Evolutionary conservation across 2,797 vertebrate genomes (phyloP).

Genomic region (Megalops cyprinoides): DNA sequence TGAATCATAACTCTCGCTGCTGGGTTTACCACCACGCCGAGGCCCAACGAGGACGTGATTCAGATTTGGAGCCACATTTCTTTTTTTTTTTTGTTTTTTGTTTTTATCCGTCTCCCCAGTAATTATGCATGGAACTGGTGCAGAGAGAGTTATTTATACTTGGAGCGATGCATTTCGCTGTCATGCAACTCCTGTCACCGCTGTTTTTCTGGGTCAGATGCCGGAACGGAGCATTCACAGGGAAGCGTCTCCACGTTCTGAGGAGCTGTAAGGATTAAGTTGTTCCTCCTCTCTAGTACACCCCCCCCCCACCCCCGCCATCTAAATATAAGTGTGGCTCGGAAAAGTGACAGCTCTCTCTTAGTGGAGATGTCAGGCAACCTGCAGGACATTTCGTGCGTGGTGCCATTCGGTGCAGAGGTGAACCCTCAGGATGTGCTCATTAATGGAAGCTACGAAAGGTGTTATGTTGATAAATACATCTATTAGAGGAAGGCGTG

Average conservation of each 20-base stretch:
- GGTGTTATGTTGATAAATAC: neutral
- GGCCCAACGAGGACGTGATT: neutral
- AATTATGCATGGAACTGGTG: constrained; percentile 74
- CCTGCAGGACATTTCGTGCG: constrained; percentile 47
- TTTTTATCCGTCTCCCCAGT: constrained; percentile 45
- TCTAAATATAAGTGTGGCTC: constrained; percentile 67
- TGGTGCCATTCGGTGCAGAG: constrained; percentile 37
- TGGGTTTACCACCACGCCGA: neutral
- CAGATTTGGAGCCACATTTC: neutral
- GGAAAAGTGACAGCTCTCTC: constrained; percentile 42
- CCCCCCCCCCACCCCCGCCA: no score
- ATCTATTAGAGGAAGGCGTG: neutral
- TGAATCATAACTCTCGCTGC: neutral
- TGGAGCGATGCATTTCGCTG: constrained; percentile 62
- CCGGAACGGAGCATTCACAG: constrained; percentile 44
- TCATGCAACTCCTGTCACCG: constrained; percentile 55
- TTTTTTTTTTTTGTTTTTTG: neutral
- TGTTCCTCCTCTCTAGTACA: constrained; percentile 62
- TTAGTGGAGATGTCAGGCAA: constrained; percentile 62
- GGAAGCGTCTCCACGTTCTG: constrained; percentile 11
- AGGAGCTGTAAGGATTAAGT: constrained; percentile 1
- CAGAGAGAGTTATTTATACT: constrained; percentile 75
- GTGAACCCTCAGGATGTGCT: constrained; percentile 25
- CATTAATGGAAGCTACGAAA: constrained; percentile 20
- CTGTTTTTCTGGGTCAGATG: constrained; percentile 78